Base-by-base conservation (phyloP, 1,140 invertebrate species). In the Drosophila leontia region DNA sequence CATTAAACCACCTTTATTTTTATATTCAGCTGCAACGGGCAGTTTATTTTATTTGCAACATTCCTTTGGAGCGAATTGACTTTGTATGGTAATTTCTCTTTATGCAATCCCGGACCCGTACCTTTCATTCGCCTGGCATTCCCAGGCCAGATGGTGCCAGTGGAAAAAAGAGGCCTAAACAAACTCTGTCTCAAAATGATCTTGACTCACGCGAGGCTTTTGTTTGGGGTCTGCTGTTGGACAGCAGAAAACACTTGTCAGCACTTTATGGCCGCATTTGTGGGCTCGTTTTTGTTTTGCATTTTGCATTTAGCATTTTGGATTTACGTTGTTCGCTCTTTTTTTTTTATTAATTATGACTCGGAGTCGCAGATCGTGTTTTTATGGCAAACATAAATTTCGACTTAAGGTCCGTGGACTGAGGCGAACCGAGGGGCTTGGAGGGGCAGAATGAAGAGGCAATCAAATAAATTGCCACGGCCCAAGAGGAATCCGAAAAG, bases 311-410 rank as follows among this genome's bases (percentile, higher is more conserved):
- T 58, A 32, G 62, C 65, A 69, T 57, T 69, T 68, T 17, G 78
- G 48, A 47, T 51, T 51, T 53, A 58, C 58, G n/a, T 61, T 53
- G 13, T 41, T 56, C 45, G 45, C 45, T 39, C 42, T 41, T 12
- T 68, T 58, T 58, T 65, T 88, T 88, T 82, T 90, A 82, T 82
- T 90, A 85, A 85, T 90, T 79, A 90, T 90, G 78, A 70, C 78
- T 85, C 60, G 29, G 42, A 76, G 75, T 55, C 47, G 56, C 62
- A 76, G 81, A 76, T 67, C 71, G 84, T 72, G 82, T 90, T 88
- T 88, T 88, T 90, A 88, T 76, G 81, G 82, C 77, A 72, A 61
- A 75, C 85, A 90, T 90, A 90, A 90, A 90, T 90, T 90, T 78
- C 78, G 70, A 81, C 78, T 88, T 88, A 84, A 79, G 70, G 81